phyloP scores from a whole-genome alignment of 2,797 vertebrate genomes.

The Sebastes oblongus region DNA sequence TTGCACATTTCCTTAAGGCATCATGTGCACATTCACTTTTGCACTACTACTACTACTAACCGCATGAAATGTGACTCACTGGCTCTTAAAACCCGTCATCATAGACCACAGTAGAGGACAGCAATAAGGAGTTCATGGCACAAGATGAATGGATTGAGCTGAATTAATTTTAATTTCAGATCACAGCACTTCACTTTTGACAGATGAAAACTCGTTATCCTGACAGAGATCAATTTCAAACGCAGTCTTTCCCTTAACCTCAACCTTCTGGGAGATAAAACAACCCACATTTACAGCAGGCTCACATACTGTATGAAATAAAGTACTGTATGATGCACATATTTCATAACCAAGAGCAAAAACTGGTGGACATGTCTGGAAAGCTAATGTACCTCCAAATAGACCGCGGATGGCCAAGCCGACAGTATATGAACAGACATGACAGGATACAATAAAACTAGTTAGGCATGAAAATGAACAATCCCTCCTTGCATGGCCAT shows the following conservation, averaged over 20 bases:
- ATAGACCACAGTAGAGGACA: constrained; percentile 37
- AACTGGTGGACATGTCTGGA: constrained; percentile 53
- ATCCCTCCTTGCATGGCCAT: constrained; percentile 50
- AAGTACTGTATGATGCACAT: constrained; percentile 49
- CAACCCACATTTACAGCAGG: constrained; percentile 53
- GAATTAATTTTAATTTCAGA: constrained; percentile 73
- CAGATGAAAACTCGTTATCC: constrained; percentile 59
- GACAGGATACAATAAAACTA: constrained; percentile 64
- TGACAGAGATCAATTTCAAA: constrained; percentile 56
- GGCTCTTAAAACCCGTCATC: constrained; percentile 25
- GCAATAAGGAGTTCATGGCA: constrained; percentile 40
- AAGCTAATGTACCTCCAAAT: constrained; percentile 50
- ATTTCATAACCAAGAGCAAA: constrained; percentile 46
- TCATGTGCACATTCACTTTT: background rate
- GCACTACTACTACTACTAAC: background rate
- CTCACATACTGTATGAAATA: constrained; percentile 31
- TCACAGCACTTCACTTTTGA: constrained; percentile 73
- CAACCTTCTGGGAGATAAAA: constrained; percentile 34
- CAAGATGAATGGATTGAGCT: constrained; percentile 54
- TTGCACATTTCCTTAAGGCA: constrained; percentile 22
- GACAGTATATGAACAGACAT: constrained; percentile 57
- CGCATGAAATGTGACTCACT: constrained; percentile 35
- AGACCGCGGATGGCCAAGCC: constrained; percentile 27
- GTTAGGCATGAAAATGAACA: constrained; percentile 55
- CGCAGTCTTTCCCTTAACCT: constrained; percentile 36